Conservation (phyloP, 1,140 invertebrate species). For the Sinella curviseta region DNA sequence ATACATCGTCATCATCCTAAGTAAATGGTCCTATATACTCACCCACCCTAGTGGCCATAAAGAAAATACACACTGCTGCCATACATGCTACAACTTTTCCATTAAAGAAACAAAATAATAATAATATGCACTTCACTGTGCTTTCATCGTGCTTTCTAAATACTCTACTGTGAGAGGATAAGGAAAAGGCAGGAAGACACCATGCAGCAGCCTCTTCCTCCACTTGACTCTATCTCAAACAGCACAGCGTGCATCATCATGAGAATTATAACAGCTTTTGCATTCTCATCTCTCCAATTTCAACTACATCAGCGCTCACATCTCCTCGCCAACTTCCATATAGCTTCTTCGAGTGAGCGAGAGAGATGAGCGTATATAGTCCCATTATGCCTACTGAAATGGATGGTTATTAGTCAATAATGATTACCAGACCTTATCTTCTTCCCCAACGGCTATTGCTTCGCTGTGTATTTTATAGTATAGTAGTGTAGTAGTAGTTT, state of each 20-base stretch:
- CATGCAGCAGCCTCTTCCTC: not conserved
- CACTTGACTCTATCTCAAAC: not conserved
- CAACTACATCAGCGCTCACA: too few species aligned
- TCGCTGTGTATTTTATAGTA: not conserved
- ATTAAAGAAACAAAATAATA: not conserved
- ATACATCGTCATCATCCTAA: not conserved
- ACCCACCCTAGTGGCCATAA: not conserved
- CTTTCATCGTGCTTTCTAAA: not conserved
- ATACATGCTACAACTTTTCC: not conserved
- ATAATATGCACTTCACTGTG: not conserved
- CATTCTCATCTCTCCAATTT: not conserved
- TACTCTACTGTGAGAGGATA: not conserved
- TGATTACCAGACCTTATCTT: conserved; percentile 22
- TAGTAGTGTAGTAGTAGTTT: too few species aligned
- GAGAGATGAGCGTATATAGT: too few species aligned
- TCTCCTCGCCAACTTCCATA: not conserved
- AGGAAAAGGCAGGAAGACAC: not conserved
- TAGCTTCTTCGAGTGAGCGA: not conserved
- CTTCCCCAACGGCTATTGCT: conserved; percentile 1
- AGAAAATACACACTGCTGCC: not conserved
- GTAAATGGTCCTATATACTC: not conserved
- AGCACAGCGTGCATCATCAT: not conserved
- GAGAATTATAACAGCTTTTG: not conserved
- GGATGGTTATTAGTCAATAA: conserved; percentile 24
- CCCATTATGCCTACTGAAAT: conserved; percentile 2